Evolutionary conservation across 1,140 invertebrate species (phyloP).

Genomic region (Microplitis mediator): DNA sequence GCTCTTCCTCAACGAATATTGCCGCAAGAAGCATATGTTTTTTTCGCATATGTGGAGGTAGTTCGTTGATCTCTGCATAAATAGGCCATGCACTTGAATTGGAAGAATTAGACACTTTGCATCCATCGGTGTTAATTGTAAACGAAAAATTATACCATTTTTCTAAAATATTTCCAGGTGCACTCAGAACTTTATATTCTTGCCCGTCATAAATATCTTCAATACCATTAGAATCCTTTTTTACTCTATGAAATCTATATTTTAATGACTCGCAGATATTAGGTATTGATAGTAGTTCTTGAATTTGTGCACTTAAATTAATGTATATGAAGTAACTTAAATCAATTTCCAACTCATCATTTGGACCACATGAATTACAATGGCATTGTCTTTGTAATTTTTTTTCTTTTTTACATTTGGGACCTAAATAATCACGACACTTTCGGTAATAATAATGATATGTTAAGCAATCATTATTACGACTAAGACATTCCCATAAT

Average conservation of each 20-base stretch:
- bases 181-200: neutral
- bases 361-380: neutral
- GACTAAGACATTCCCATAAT: neutral
- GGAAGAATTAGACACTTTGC: slow-evolving; percentile 18
- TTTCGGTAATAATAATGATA: slow-evolving; percentile 8
- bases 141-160: slow-evolving; percentile 17
- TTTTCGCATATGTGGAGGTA: slow-evolving; percentile 16
- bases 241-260: slow-evolving; percentile 6
- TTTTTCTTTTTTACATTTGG: neutral
- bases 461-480: neutral
- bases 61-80: slow-evolving; percentile 21
- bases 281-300: neutral
- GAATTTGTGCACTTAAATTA: slow-evolving; percentile 20
- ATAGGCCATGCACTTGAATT: slow-evolving; percentile 25
- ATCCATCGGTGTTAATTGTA: slow-evolving; percentile 23
- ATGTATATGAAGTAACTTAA: slow-evolving; percentile 6
- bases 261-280: neutral
- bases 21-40: slow-evolving; percentile 20
- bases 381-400: neutral
- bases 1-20: slow-evolving; percentile 15
- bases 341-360: neutral
- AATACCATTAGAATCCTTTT: slow-evolving; percentile 3
- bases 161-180: neutral
- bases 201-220: slow-evolving; percentile 20
- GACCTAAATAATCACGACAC: slow-evolving; percentile 8